A percentile compares a stretch with the other conserved stretches of the same genome.
phyloP scores from a whole-genome alignment of 2,797 vertebrate genomes.

The Enteromius treurensis region DNA sequence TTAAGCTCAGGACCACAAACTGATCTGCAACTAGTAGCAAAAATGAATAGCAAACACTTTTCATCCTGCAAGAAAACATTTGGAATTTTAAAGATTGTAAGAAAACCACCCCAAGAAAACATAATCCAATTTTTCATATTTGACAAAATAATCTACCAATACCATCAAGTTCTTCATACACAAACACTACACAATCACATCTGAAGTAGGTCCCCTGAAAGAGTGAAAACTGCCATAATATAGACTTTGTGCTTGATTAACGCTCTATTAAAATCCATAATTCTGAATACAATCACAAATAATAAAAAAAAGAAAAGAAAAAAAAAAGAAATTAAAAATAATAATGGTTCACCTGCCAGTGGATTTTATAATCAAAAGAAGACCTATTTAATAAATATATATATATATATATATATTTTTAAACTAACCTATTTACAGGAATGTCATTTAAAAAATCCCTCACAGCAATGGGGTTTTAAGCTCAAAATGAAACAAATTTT shows the following conservation, averaged over 20 bases:
- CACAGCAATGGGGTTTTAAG: neutral
- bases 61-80: neutral
- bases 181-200: slow-evolving; percentile 16
- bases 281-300: neutral
- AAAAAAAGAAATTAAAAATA: neutral
- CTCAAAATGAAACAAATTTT: slow-evolving; percentile 43
- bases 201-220: slow-evolving; percentile 25
- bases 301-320: neutral
- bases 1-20: neutral
- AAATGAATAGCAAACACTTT: neutral
- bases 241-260: slow-evolving; percentile 41
- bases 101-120: slow-evolving; percentile 7
- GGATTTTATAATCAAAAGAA: neutral
- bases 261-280: slow-evolving; percentile 1
- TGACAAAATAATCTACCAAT: slow-evolving; percentile 4
- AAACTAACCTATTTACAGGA: slow-evolving; percentile 62
- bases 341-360: neutral
- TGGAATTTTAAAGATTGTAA: neutral
- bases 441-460: slow-evolving; percentile 49
- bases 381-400: neutral
- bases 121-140: neutral
- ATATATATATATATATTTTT: neutral
- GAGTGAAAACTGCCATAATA: neutral
- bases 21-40: neutral
- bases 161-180: neutral